phyloP scores from a whole-genome alignment of 1,140 invertebrate genomes.

The Apis laboriosa region DNA sequence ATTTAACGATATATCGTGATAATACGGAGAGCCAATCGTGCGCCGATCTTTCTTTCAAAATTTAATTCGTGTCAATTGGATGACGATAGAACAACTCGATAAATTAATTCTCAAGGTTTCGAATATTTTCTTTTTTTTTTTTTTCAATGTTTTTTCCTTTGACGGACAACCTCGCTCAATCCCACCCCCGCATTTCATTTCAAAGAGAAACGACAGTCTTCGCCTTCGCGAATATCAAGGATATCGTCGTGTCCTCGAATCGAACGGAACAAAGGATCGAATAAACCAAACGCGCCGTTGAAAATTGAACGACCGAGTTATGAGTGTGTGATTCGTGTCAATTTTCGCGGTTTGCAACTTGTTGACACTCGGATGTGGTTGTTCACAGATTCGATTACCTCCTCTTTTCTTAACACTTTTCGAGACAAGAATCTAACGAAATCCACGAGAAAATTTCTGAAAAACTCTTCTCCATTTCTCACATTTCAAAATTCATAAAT shows the following conservation, averaged over 20 bases:
- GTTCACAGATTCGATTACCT: neutral
- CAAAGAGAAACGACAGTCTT: neutral
- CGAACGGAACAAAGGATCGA: neutral
- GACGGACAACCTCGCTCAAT: neutral
- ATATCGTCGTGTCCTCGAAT: neutral
- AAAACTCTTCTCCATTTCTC: no score
- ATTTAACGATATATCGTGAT: no score
- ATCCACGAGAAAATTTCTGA: no score
- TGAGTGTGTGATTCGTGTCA: neutral
- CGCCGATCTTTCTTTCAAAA: no score
- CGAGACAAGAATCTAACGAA: no score
- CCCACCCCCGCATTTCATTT: neutral
- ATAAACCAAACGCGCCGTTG: neutral
- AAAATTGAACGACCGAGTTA: neutral
- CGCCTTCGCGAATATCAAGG: neutral
- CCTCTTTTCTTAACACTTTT: neutral
- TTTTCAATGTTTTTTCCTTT: neutral
- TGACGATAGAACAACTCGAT: no score
- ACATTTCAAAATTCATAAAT: no score
- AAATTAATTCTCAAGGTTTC: neutral
- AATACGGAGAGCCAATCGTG: no score
- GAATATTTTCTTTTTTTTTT: neutral
- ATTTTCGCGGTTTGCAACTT: slow-evolving; percentile 13
- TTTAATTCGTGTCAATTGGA: no score
- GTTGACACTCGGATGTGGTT: neutral